Evolutionary conservation across 2,888 invertebrate species (phyloP).

Genomic region (Hydriomena furcata): DNA sequence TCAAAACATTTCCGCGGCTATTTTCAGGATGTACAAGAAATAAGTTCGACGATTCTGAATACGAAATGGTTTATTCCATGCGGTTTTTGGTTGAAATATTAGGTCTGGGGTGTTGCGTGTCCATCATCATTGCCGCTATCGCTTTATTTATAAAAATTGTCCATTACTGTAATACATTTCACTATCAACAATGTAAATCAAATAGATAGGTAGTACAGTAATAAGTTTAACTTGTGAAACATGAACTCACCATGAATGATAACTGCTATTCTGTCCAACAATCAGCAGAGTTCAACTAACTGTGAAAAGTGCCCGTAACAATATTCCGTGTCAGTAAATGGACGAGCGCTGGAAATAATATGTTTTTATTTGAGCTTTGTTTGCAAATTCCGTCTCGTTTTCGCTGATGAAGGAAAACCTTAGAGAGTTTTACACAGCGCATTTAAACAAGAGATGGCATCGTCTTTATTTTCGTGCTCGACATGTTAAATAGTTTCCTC

Average conservation of each 20-base stretch:
- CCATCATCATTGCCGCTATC: constrained; percentile 51
- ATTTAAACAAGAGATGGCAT: not conserved
- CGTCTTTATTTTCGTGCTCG: not conserved
- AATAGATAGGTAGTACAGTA: constrained; percentile 38
- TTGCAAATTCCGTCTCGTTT: constrained; percentile 1
- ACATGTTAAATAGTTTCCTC: too few relatives aligned
- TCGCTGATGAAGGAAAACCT: not conserved
- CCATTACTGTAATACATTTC: constrained; percentile 60
- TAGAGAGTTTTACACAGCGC: not conserved
- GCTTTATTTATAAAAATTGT: constrained; percentile 49
- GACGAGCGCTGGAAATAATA: constrained; percentile 14
- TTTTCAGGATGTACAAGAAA: constrained; percentile 23
- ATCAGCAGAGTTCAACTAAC: constrained; percentile 36
- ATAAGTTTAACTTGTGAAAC: constrained; percentile 32
- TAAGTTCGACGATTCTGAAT: constrained; percentile 16
- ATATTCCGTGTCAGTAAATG: constrained; percentile 20
- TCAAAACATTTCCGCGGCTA: constrained; percentile 16
- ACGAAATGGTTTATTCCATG: constrained; percentile 16
- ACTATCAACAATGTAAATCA: constrained; percentile 55
- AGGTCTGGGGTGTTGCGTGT: constrained; percentile 49
- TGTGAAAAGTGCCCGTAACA: constrained; percentile 30
- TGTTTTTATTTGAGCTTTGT: constrained; percentile 10
- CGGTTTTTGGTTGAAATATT: constrained; percentile 21
- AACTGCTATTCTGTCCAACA: constrained; percentile 32
- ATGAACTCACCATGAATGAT: constrained; percentile 40